These are phyloP conservation scores for Pseudococcus longispinus DNA, from an alignment of 2,888 invertebrate genomes.

Conservation along the genomic window DNA sequence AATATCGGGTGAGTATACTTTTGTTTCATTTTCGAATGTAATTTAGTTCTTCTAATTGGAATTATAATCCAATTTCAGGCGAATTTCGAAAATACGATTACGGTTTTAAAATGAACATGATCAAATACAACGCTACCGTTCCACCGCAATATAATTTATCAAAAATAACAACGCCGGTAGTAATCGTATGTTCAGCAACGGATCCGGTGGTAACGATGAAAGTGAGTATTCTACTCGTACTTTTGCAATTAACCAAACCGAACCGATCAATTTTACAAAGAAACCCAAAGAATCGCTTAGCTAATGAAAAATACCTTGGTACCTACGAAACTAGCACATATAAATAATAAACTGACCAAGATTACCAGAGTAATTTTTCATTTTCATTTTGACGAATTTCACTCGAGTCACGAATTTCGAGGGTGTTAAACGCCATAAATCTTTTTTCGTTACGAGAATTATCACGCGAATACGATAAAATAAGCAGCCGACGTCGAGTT, in stretches of 20 bases:
- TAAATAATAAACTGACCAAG: background rate
- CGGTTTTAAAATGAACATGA: constrained; percentile 54
- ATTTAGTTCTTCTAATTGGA: background rate
- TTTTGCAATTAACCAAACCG: background rate
- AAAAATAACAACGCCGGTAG: constrained; percentile 53
- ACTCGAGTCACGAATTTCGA: constrained; percentile 7
- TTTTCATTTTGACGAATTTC: constrained; percentile 28
- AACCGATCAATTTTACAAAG: background rate
- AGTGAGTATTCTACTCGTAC: constrained; percentile 47
- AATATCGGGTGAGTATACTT: constrained; percentile 50
- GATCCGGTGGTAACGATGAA: constrained; percentile 55
- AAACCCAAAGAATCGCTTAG: background rate
- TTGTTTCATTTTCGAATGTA: background rate
- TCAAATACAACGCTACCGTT: constrained; percentile 54
- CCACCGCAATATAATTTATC: constrained; percentile 58
- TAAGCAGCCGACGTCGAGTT: background rate
- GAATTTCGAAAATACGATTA: constrained; percentile 58
- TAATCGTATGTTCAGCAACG: constrained; percentile 54
- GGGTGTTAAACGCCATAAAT: constrained; percentile 41
- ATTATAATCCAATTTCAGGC: constrained; percentile 51
- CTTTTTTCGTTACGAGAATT: constrained; percentile 3
- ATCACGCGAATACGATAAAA: constrained; percentile 42
- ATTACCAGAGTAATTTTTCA: background rate
- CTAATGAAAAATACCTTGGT: background rate
- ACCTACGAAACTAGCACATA: too few relatives aligned